Evolutionary conservation across 2,888 invertebrate species (phyloP).

Genomic region (Molorchus minor): DNA sequence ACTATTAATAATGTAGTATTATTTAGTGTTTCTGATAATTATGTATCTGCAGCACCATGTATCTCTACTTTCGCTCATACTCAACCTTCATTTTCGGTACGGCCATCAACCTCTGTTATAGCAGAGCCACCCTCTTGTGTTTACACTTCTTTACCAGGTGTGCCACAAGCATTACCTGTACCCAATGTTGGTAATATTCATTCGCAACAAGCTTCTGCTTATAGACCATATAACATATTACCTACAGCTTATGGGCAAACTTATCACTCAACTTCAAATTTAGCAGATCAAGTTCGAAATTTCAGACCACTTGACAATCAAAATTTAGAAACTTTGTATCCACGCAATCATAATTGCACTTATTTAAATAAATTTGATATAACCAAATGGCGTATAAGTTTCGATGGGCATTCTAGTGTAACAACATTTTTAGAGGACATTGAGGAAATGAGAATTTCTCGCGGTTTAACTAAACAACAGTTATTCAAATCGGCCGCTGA

Average conservation of each 20-base stretch:
- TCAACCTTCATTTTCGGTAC: neutral
- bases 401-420: conserved; percentile 14
- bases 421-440: conserved; percentile 14
- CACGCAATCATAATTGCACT: neutral
- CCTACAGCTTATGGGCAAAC: neutral
- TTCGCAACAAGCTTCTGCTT: neutral
- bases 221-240: neutral
- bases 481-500: conserved; percentile 12
- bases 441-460: conserved; percentile 5
- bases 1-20: too few relatives aligned
- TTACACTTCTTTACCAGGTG: too few relatives aligned
- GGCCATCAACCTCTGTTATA: neutral
- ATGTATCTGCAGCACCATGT: neutral
- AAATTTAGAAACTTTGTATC: neutral
- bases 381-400: conserved; percentile 5
- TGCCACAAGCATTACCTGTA: neutral
- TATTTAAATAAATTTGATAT: neutral
- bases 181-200: neutral
- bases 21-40: neutral
- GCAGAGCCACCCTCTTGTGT: too few relatives aligned
- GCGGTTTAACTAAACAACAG: conserved; percentile 6
- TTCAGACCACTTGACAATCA: neutral
- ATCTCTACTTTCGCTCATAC: neutral
- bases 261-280: neutral
- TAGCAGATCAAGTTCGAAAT: neutral